Base-by-base conservation (phyloP, 2,888 invertebrate species). In the Dascillus cervinus region DNA sequence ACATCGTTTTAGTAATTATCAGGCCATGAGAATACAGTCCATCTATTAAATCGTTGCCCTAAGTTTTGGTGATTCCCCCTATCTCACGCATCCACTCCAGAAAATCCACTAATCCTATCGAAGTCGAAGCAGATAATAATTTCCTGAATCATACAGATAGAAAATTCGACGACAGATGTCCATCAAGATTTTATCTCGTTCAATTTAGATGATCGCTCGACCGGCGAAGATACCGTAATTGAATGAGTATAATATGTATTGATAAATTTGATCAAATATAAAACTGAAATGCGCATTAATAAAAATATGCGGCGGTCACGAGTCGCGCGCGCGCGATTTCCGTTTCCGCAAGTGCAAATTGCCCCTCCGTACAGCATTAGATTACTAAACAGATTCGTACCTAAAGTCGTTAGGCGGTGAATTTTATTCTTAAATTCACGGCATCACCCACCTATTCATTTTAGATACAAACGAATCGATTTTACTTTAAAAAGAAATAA, bases 101-200 rank as follows among this genome's bases (percentile, higher is more conserved):
- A 28, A 39, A 36, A 39, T 39, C 38, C 40, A 30, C 29, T 41
- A 40, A 40, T 40, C 37, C 34, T 23, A 32, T 11, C 33, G 33
- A 38, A 43, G 34, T 33, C 32, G 30, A 23, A 31, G 29, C 31
- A 29, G 43, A 43, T 41, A 43, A 41, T 41, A 39, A 39, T 39
- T 39, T 41, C 39, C 35, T 34, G 37, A 41, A 27, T 35, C 35
- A 30, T 29, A 33, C 34, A 36, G 19, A 26, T 29, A 28, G 39
- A 39, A 43, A 34, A 41, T 32, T 43, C 27, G 31, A 29, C 34
- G 37, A 37, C 44, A 44, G 37, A 44, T 39, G 44, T 39, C 41
- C 40, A 30, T 38, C 31, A 23, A 29, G 38, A 39, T 41, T 28
- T 32, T 43, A 32, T 41, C 32, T 29, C 27, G 34, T 39, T 41